Percentiles rank a stretch among this genome's conserved stretches.
Conservation (phyloP, 2,888 invertebrate species). For the Desoria tigrina region DNA sequence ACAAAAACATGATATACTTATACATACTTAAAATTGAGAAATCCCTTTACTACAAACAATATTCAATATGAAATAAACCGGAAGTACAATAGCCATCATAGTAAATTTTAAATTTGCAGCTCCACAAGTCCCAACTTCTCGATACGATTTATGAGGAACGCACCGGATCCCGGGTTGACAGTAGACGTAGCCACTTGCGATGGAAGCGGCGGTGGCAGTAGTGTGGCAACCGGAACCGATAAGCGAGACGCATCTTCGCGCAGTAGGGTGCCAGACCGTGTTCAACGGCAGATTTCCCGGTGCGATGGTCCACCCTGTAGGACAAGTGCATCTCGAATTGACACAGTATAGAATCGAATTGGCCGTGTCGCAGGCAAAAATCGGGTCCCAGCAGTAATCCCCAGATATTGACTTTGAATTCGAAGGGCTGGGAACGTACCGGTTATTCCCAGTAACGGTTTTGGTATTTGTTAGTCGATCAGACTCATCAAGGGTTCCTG, state of each 20-base stretch:
- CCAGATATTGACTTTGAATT: slow-evolving; percentile 37
- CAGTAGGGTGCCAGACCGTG: slow-evolving; percentile 38
- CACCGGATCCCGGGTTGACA: slow-evolving; percentile 41
- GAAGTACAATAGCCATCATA: too few species aligned
- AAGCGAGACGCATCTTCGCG: slow-evolving; percentile 23
- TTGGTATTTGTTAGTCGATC: too few species aligned
- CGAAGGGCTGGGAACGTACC: background rate
- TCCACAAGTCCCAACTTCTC: slow-evolving; percentile 31
- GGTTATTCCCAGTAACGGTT: background rate
- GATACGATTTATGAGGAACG: slow-evolving; percentile 18
- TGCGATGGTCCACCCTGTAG: slow-evolving; percentile 32
- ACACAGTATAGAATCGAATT: slow-evolving; percentile 37
- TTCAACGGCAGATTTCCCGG: slow-evolving; percentile 33
- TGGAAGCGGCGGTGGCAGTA: background rate
- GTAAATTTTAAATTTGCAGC: background rate
- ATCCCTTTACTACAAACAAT: too few species aligned
- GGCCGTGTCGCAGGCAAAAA: slow-evolving; percentile 33
- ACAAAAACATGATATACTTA: too few species aligned
- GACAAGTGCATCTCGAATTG: slow-evolving; percentile 33
- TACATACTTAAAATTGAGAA: too few species aligned
- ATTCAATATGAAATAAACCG: too few species aligned
- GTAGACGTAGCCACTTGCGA: slow-evolving; percentile 26
- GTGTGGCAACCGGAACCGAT: slow-evolving; percentile 37
- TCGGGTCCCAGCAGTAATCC: slow-evolving; percentile 39
- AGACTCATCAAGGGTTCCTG: too few species aligned